Percentiles rank a stretch among this genome's conserved stretches.
Evolutionary conservation across 2,797 vertebrate genomes (phyloP).

Genomic region (Chaetophractus vellerosus): DNA sequence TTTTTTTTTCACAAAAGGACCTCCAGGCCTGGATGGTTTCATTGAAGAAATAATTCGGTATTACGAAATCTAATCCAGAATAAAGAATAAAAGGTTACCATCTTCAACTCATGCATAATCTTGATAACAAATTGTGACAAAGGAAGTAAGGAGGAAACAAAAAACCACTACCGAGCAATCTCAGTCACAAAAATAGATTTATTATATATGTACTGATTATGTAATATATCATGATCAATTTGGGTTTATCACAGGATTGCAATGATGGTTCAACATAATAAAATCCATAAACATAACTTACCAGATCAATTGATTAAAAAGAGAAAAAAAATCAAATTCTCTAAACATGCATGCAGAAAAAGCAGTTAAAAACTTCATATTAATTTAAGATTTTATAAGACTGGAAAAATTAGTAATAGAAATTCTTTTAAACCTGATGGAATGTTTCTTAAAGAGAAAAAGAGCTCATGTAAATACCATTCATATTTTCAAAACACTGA

Average conservation of each 20-base stretch:
- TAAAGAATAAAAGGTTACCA: neutral
- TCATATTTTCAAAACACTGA: slow-evolving; percentile 38
- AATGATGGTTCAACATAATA: neutral
- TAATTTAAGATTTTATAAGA: neutral
- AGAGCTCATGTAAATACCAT: neutral
- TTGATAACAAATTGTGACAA: neutral
- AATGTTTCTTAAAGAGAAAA: neutral
- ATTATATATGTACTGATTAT: neutral
- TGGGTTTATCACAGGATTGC: neutral
- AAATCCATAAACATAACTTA: neutral
- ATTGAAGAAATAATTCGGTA: slow-evolving; percentile 26
- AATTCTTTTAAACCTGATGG: neutral
- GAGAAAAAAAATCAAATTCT: neutral
- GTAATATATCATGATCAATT: neutral
- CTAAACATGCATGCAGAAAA: neutral
- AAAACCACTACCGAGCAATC: neutral
- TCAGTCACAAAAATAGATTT: neutral
- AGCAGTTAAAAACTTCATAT: neutral
- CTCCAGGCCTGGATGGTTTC: neutral
- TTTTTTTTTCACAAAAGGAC: neutral
- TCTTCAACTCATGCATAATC: neutral
- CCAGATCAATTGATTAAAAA: neutral
- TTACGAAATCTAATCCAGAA: neutral
- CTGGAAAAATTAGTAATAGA: neutral
- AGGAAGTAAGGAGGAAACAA: neutral